Evolutionary conservation across 2,888 invertebrate species (phyloP).

Genomic region (Deilephila elpenor): DNA sequence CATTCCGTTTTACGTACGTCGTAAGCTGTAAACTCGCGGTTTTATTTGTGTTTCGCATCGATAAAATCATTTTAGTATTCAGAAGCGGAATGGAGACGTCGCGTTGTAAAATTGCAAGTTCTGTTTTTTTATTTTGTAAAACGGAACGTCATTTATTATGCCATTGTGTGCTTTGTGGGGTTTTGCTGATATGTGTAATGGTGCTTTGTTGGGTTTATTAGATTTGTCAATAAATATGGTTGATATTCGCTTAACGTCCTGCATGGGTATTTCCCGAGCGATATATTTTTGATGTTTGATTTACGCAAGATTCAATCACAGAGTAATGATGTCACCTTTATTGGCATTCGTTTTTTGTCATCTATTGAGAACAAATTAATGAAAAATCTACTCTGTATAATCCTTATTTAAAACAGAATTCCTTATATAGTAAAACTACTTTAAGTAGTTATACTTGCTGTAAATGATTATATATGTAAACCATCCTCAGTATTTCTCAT

Average conservation of each 20-base stretch:
- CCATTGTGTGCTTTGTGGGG: constrained; percentile 4
- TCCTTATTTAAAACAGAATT: no score
- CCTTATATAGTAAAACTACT: neutral
- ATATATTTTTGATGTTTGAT: no score
- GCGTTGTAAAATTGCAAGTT: constrained; percentile 51
- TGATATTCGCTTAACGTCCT: neutral
- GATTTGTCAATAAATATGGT: neutral
- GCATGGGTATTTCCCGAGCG: no score
- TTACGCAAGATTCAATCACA: no score
- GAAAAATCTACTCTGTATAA: no score
- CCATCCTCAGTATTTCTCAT: neutral
- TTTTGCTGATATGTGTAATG: constrained; percentile 6
- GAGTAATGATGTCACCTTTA: neutral
- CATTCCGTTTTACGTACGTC: constrained; percentile 61
- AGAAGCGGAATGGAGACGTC: constrained; percentile 55
- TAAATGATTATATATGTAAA: neutral
- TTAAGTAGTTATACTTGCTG: neutral
- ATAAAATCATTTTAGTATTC: constrained; percentile 36
- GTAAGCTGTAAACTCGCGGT: constrained; percentile 53
- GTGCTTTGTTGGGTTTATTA: neutral
- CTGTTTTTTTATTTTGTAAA: constrained; percentile 42
- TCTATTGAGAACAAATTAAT: no score
- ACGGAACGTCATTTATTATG: constrained; percentile 38
- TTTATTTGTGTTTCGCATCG: constrained; percentile 49
- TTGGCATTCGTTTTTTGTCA: neutral